Conservation (phyloP, 2,797 vertebrate species). For the Sternotherus odoratus region DNA sequence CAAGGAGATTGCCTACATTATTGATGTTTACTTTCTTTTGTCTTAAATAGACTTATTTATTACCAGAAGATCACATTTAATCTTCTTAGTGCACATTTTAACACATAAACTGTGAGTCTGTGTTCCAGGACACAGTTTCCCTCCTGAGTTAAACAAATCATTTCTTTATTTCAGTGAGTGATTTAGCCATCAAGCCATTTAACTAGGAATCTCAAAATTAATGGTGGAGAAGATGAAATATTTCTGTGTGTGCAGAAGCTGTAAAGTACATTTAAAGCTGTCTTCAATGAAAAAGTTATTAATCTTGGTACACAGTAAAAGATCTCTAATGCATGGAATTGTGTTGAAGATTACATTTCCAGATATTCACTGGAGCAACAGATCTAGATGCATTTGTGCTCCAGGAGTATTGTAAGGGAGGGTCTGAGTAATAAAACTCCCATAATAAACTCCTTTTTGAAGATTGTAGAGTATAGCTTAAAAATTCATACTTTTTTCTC, state of each 20-base stretch:
- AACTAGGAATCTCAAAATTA: conserved; percentile 11
- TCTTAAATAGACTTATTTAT: conserved; percentile 8
- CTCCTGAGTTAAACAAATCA: conserved; percentile 5
- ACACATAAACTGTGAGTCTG: background rate
- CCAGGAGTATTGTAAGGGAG: background rate
- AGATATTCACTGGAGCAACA: background rate
- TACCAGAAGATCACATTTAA: background rate
- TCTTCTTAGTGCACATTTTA: conserved; percentile 25
- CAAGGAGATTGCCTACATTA: background rate
- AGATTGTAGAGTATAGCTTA: background rate
- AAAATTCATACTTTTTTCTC: background rate
- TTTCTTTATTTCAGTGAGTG: background rate
- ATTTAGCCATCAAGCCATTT: background rate
- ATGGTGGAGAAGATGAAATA: background rate
- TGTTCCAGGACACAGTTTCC: conserved; percentile 25
- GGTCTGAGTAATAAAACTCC: background rate
- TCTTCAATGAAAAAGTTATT: background rate
- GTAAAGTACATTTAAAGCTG: background rate
- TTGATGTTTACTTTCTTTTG: conserved; percentile 26
- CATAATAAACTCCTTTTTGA: background rate
- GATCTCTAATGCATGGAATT: fast-evolving
- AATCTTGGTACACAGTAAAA: background rate
- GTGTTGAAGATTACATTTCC: background rate
- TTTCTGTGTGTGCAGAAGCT: background rate
- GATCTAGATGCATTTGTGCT: background rate